Base-by-base conservation (phyloP, 2,797 vertebrate genomes). In the Spea hammondii region DNA sequence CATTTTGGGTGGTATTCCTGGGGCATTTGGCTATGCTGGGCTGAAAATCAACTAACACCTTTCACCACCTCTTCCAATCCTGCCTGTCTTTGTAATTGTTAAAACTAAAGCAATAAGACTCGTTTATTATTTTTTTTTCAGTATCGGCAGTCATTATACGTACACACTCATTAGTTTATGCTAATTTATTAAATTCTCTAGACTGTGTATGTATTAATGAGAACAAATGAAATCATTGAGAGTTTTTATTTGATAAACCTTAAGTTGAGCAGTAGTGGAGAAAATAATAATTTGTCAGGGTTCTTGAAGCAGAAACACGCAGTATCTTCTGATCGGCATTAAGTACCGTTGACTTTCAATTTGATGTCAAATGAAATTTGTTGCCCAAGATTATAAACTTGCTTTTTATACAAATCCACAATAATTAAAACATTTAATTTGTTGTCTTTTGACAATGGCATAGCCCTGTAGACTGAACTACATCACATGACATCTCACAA, bases 181-280 rank as follows among this genome's bases (percentile, higher is more conserved):
- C 51, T 70, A 70, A 77, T 77, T 32, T 53, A 77, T 17, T 47
- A 71, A 45, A 55, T 54, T 70, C 57, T 77, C 17, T n/a, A 70
- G 66, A 9, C 66, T 77, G 46, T 62, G 55, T 70, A 70, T 69
- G n/a, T 60, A 62, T 69, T 69, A 76, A 69, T 76, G 54, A 69
- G 48, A 45, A 77, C 75, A 77, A 77, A 70, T 51, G 45, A 77
- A 77, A 77, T 77, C 75, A 62, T 49, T 62, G 55, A 50, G 55
- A 44, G 17, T 46, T 68, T 70, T n/a, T 46, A 70, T 77, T 70
- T 70, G 47, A 70, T 50, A 77, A 70, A 70, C 66, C 49, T 70
- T 46, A 54, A 59, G 53, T 55, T 32, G 11, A 14, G 65, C 5
- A 49, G 14, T 17, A 69, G 66, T 48, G 45, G 75, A 62, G 67